Evolutionary conservation across 1,140 invertebrate genomes (phyloP), one percentile per base, ranked within the genome.

Genomic region (Brachionus angularis): DNA sequence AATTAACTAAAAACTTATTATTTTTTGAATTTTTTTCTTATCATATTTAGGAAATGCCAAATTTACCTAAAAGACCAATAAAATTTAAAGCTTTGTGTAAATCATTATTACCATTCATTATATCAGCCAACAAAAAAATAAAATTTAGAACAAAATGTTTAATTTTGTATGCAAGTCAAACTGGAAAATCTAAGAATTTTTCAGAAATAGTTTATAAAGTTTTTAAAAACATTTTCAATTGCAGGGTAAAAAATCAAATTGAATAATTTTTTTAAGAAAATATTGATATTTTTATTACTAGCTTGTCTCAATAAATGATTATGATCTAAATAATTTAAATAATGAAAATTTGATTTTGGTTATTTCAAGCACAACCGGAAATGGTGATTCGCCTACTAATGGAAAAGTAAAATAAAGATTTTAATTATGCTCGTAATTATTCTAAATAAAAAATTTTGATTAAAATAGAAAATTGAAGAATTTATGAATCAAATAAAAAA

Each of bases 61-160:
- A 88, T 80, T 87, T 89, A 31, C 85, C 88, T 78, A 86, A 90
- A 74, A 96, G 7, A 29, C 10, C 94, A 83, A 94, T 95, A 80
- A 90, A 93, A 78, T 96, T 96, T 83, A 93, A 93, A 83, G 92
- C 96, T 84, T 91, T 96, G 76, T 93, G 92, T 46, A 86, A 92
- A 77, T 93, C 93, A 61, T 92, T 96, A 29, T 95, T 95, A 83
- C 95, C 96, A 80, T 96, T 92, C 33, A 93, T 91, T 10, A 94
- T 95, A 81, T 82, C 96, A 69, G 96, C 96, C 81, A 91, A 91
- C 16, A 88, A 90, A 78, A 92, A 92, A 5, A 82, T 96, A 47
- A 92, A 91, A 4, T 86, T 89, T 76, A 85, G 93, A 74, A 93
- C 95, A 74, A 94, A 94, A 80, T 92, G 92, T 7, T 94, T 91